phyloP scores from a whole-genome alignment of 2,888 invertebrate species.

The Drosophila kambysellisi region DNA sequence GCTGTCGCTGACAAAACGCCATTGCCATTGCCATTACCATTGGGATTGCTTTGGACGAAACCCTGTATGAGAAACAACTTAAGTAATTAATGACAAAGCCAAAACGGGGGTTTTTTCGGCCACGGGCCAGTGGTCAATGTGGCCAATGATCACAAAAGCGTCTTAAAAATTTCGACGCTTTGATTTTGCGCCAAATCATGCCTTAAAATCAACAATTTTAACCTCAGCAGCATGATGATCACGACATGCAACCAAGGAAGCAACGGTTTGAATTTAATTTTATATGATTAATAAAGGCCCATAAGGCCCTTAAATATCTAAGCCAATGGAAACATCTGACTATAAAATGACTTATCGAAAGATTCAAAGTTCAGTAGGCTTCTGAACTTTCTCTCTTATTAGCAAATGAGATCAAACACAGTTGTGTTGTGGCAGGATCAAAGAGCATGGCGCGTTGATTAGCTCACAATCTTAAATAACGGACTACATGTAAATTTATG shows the following conservation, averaged over 20 bases:
- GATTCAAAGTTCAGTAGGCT: not conserved
- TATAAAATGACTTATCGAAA: constrained; percentile 8
- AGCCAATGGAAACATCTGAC: constrained; percentile 3
- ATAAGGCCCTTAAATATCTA: not conserved
- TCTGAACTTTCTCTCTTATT: not conserved
- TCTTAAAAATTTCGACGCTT: constrained; percentile 62
- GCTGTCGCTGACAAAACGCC: constrained; percentile 37
- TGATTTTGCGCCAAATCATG: constrained; percentile 73
- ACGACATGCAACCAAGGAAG: constrained; percentile 42
- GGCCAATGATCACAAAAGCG: constrained; percentile 75
- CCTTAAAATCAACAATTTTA: constrained; percentile 74
- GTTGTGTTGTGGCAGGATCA: constrained; percentile 5
- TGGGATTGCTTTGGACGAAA: constrained; percentile 75
- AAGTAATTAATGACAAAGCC: constrained; percentile 52
- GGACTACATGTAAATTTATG: constrained; percentile 27
- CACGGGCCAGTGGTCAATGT: constrained; percentile 58
- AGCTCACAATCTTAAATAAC: constrained; percentile 42
- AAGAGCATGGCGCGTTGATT: constrained; percentile 4
- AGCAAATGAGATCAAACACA: not conserved
- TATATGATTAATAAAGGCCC: constrained; percentile 10
- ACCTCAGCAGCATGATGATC: constrained; percentile 46
- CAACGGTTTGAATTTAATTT: constrained; percentile 21
- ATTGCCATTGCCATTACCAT: constrained; percentile 44
- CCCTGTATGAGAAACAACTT: constrained; percentile 49
- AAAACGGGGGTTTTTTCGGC: constrained; percentile 23